Conservation (phyloP, 2,888 invertebrate genomes). For the Eupithecia dodoneata region DNA sequence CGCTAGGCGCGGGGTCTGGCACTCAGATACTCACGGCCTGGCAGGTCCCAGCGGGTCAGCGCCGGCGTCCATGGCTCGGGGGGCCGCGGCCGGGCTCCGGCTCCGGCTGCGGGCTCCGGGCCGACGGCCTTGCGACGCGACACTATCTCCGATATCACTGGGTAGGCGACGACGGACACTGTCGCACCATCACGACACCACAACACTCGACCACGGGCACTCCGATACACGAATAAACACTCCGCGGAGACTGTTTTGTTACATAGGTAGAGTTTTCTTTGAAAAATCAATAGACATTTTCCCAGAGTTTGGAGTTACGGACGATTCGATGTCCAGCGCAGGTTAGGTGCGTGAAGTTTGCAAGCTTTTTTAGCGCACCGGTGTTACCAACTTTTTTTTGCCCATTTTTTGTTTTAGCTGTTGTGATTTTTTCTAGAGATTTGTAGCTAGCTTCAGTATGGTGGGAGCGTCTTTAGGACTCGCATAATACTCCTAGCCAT, state of each 20-base stretch:
- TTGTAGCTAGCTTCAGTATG: slow-evolving; percentile 73
- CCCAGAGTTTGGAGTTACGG: slow-evolving; percentile 81
- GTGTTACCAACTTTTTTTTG: slow-evolving; percentile 85
- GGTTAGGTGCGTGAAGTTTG: slow-evolving; percentile 85
- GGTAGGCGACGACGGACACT: slow-evolving; percentile 79
- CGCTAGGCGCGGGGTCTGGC: slow-evolving; percentile 68
- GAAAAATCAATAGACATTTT: slow-evolving; percentile 86
- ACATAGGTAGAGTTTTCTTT: slow-evolving; percentile 85
- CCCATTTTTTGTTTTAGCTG: slow-evolving; percentile 83
- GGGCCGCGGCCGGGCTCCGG: slow-evolving; percentile 75
- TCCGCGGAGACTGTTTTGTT: slow-evolving; percentile 84
- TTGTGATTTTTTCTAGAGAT: slow-evolving; percentile 81
- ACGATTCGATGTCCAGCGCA: slow-evolving; percentile 86
- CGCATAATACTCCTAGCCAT: slow-evolving; percentile 62
- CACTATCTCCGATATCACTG: slow-evolving; percentile 82
- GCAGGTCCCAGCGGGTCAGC: slow-evolving; percentile 80
- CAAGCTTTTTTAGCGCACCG: slow-evolving; percentile 85
- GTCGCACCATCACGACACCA: slow-evolving; percentile 83
- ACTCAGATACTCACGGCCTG: slow-evolving; percentile 82
- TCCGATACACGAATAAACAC: slow-evolving; percentile 82
- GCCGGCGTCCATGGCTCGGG: slow-evolving; percentile 76
- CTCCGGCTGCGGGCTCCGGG: slow-evolving; percentile 80
- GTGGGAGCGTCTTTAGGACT: slow-evolving; percentile 67
- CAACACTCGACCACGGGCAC: slow-evolving; percentile 79
- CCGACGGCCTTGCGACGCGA: slow-evolving; percentile 80